Percentiles rank a stretch among this genome's conserved stretches.
Evolutionary conservation across 2,797 vertebrate genomes (phyloP).

Genomic region (Smutsia gigantea): DNA sequence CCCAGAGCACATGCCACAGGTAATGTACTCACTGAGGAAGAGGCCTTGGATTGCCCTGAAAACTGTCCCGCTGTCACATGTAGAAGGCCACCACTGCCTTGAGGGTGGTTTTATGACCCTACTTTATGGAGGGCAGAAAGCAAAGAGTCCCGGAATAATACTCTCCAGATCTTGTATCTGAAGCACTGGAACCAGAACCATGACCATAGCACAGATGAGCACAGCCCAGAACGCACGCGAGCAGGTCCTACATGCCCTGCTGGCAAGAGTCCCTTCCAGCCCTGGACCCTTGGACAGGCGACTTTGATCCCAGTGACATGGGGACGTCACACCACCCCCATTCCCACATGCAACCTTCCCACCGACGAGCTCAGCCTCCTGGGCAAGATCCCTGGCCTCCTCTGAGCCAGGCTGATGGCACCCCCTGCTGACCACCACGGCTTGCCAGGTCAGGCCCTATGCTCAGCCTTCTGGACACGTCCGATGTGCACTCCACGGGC

Average conservation of each 20-base stretch:
- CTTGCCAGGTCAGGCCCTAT: not conserved
- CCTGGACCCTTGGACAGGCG: slow-evolving; percentile 77
- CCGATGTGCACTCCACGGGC: slow-evolving; percentile 74
- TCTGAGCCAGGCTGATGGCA: not conserved
- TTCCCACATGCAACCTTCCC: slow-evolving; percentile 71
- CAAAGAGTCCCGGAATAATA: not conserved
- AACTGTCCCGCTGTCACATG: not conserved
- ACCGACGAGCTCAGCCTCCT: slow-evolving; percentile 66
- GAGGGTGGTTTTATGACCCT: not conserved
- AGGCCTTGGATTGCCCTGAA: not conserved
- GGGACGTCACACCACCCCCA: slow-evolving; percentile 78
- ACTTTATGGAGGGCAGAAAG: not conserved
- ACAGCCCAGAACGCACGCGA: slow-evolving; percentile 67
- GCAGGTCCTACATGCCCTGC: slow-evolving; percentile 79
- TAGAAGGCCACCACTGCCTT: not conserved
- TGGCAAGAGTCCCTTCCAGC: slow-evolving; percentile 53
- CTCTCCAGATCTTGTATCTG: not conserved
- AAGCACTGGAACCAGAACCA: not conserved
- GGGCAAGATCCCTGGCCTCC: not conserved
- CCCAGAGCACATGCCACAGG: rapidly evolving
- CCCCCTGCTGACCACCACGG: not conserved
- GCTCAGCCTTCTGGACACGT: rapidly evolving
- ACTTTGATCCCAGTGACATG: slow-evolving; percentile 74
- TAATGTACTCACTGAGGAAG: not conserved
- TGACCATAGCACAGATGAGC: rapidly evolving